A percentile compares a stretch with the other conserved stretches of the same genome.
phyloP scores from a whole-genome alignment of 2,797 vertebrate species.

The Helostoma temminkii region DNA sequence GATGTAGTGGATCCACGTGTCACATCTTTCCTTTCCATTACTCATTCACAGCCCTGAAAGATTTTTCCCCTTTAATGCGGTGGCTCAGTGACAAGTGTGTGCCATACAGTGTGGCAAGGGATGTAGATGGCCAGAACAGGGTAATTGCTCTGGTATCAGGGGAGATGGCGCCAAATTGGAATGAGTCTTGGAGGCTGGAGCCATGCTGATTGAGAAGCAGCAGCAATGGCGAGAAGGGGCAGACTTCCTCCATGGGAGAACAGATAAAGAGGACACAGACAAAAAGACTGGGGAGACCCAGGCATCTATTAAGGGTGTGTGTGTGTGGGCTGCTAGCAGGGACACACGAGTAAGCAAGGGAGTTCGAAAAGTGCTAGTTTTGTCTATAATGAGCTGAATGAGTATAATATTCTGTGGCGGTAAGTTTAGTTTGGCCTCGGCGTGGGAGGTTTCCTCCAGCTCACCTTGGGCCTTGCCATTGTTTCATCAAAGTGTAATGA shows the following conservation, averaged over 20 bases:
- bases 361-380: slow-evolving; percentile 45
- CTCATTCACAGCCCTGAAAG: slow-evolving; percentile 44
- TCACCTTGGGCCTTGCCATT: slow-evolving; percentile 65
- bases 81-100: slow-evolving; percentile 58
- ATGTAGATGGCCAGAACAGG: slow-evolving; percentile 71
- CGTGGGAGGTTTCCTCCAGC: slow-evolving; percentile 61
- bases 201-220: slow-evolving; percentile 74
- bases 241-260: slow-evolving; percentile 61
- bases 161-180: slow-evolving; percentile 76
- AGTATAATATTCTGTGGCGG: slow-evolving; percentile 56
- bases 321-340: slow-evolving; percentile 42
- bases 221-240: slow-evolving; percentile 54
- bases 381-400: slow-evolving; percentile 73
- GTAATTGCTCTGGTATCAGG: slow-evolving; percentile 80
- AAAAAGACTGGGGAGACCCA: slow-evolving; percentile 58
- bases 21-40: slow-evolving; percentile 48
- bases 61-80: slow-evolving; percentile 41
- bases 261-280: slow-evolving; percentile 72
- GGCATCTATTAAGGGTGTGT: slow-evolving; percentile 60
- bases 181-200: slow-evolving; percentile 73
- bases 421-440: slow-evolving; percentile 51
- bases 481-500: slow-evolving; percentile 76
- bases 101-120: slow-evolving; percentile 46
- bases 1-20: slow-evolving; percentile 20
- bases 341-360: slow-evolving; percentile 48